Base-by-base conservation (phyloP, 2,797 vertebrate genomes). In the Synaphobranchus kaupii region DNA sequence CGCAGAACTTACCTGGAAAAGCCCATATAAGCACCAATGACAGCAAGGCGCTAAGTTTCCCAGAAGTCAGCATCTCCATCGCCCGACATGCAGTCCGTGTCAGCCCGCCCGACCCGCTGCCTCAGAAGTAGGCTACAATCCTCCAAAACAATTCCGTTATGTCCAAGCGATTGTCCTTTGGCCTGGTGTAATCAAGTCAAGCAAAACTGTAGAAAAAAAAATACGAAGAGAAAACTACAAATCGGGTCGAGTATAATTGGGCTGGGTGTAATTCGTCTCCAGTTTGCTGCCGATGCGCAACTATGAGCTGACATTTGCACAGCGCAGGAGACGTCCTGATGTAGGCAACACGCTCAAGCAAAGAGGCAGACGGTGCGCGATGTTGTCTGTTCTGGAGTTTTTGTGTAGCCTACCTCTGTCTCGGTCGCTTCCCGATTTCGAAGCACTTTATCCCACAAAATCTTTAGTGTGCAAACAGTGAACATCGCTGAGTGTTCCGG, bases 1-100 rank as follows among this genome's bases (percentile, higher is more conserved):
- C 34, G 31, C 63, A 34, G 4, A 34, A 39, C 93, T 93, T 93
- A 97, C 96, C 96, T 95, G 93, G 91, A 88, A 93, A 87, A 80
- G 94, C 90, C 92, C 94, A 95, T 3, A 95, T 63, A n/a, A 95
- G 80, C 87, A 94, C 88, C 71, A 92, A 25, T 85, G 76, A 80
- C 89, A 96, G 89, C 54, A 95, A 66, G 86, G 92, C 91, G 91
- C 90, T 89, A 81, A 95, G 91, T 94, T 92, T 93, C 17, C 81
- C 90, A 84, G 88, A 90, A 54, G 90, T 86, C 88, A 86, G 86
- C 86, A 68, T 90, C 91, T 95, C 94, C 95, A 96, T 96, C 91
- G 89, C 92, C 88, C 93, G 90, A 90, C 95, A 95, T 94, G 90
- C 94, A 94, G 87, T 84, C 90, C 80, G 86, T 92, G 89, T 85